Conservation (phyloP, 2,888 invertebrate species). For the Sussaba pulchella region DNA sequence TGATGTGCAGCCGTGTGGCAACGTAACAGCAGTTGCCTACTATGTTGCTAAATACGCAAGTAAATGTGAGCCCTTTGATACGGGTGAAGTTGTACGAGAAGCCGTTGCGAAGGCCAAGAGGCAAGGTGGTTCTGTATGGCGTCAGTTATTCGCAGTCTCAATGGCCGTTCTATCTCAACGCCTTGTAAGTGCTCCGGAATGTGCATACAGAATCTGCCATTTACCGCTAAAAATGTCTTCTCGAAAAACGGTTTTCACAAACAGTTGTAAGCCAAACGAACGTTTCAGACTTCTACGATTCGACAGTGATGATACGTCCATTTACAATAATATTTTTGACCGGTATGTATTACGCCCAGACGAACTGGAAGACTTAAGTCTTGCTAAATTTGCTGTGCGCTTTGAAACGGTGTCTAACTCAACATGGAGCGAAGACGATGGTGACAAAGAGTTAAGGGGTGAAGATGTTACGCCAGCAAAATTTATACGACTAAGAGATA, state of each 20-base stretch:
- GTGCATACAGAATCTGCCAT: slow-evolving; percentile 74
- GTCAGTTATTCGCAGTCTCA: slow-evolving; percentile 58
- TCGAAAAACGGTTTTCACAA: slow-evolving; percentile 56
- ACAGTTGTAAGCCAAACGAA: slow-evolving; percentile 72
- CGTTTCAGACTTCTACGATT: slow-evolving; percentile 74
- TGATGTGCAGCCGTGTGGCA: slow-evolving; percentile 78
- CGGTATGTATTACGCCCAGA: slow-evolving; percentile 51
- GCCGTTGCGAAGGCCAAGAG: slow-evolving; percentile 49
- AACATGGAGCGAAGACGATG: too few species aligned
- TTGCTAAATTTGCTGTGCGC: slow-evolving; percentile 59
- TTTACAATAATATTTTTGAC: slow-evolving; percentile 64
- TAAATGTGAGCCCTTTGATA: slow-evolving; percentile 61
- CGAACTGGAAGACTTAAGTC: slow-evolving; percentile 51
- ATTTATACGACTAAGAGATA: too few species aligned
- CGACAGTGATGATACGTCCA: slow-evolving; percentile 66
- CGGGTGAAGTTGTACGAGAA: slow-evolving; percentile 44
- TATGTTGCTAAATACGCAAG: slow-evolving; percentile 66
- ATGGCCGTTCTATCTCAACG: slow-evolving; percentile 16
- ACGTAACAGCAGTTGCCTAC: slow-evolving; percentile 76
- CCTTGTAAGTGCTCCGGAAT: slow-evolving; percentile 73
- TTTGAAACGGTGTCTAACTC: too few species aligned
- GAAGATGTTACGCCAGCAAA: too few species aligned
- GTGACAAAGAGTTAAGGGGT: too few species aligned
- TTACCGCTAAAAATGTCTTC: slow-evolving; percentile 48
- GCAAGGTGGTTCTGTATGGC: slow-evolving; percentile 16